Conservation (phyloP, 2,797 vertebrate genomes). For the Protosalanx chinensis region DNA sequence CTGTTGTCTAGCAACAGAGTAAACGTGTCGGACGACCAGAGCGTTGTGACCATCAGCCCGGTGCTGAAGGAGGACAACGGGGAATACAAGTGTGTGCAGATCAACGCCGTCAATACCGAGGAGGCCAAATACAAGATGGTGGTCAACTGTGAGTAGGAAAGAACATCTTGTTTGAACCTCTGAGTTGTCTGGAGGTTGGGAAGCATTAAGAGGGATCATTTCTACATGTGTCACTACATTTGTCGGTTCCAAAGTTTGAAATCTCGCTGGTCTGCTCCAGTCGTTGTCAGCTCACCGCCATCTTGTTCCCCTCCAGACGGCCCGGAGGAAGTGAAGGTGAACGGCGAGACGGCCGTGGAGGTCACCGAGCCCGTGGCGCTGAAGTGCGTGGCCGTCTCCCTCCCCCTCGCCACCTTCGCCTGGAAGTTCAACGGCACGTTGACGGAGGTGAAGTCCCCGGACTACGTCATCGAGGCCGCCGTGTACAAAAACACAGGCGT, state of each 20-base stretch:
- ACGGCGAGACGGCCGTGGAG: rapidly evolving
- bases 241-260: too few species aligned
- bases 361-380: background rate
- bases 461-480: background rate
- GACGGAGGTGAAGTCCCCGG: rapidly evolving
- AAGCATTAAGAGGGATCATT: too few species aligned
- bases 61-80: slow-evolving; percentile 63
- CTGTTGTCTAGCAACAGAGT: slow-evolving; percentile 20
- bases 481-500: slow-evolving; percentile 39
- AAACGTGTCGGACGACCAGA: slow-evolving; percentile 29
- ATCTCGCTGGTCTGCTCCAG: too few species aligned
- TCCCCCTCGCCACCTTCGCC: slow-evolving; percentile 47
- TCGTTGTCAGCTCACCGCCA: background rate
- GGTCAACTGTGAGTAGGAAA: slow-evolving; percentile 65
- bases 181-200: too few species aligned
- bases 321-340: slow-evolving; percentile 40
- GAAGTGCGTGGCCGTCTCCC: slow-evolving; percentile 40
- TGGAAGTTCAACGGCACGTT: slow-evolving; percentile 66
- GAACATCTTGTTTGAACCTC: background rate
- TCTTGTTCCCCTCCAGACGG: slow-evolving; percentile 56
- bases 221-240: too few species aligned
- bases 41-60: slow-evolving; percentile 31
- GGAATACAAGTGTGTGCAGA: slow-evolving; percentile 50
- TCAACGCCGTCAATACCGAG: slow-evolving; percentile 38
- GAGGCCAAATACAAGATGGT: slow-evolving; percentile 38